phyloP scores from a whole-genome alignment of 2,797 vertebrate species.

The Gallinago nigripennis region DNA sequence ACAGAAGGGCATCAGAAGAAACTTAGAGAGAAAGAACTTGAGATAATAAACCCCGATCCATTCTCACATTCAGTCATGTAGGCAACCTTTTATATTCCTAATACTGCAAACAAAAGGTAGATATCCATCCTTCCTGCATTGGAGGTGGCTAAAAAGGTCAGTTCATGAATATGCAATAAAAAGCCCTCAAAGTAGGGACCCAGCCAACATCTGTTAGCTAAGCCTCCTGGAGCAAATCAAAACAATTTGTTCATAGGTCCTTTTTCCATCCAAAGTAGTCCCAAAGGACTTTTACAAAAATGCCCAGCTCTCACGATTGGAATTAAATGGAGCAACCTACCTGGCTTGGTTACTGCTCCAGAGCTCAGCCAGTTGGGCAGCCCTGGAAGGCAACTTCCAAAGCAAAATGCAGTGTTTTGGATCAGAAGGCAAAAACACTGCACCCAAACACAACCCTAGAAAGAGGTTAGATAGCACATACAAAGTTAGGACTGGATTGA shows the following conservation, averaged over 20 bases:
- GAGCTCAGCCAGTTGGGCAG: background rate
- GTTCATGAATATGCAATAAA: slow-evolving; percentile 37
- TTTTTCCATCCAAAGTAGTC: background rate
- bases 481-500: background rate
- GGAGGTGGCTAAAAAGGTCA: slow-evolving; percentile 45
- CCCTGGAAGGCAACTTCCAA: background rate
- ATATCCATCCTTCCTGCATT: background rate
- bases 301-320: background rate
- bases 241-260: background rate
- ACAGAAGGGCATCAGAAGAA: background rate
- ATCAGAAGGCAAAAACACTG: background rate
- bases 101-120: background rate
- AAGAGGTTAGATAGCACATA: background rate
- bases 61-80: background rate
- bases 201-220: slow-evolving; percentile 34
- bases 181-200: background rate
- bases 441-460: background rate
- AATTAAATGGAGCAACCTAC: background rate
- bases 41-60: background rate
- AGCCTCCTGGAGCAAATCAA: background rate
- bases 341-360: background rate
- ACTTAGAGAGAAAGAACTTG: background rate
- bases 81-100: background rate
- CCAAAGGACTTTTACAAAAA: background rate
- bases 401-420: background rate